Base-by-base conservation (phyloP, 2,113 vertebrate species). In the Aphyosemion australe region DNA sequence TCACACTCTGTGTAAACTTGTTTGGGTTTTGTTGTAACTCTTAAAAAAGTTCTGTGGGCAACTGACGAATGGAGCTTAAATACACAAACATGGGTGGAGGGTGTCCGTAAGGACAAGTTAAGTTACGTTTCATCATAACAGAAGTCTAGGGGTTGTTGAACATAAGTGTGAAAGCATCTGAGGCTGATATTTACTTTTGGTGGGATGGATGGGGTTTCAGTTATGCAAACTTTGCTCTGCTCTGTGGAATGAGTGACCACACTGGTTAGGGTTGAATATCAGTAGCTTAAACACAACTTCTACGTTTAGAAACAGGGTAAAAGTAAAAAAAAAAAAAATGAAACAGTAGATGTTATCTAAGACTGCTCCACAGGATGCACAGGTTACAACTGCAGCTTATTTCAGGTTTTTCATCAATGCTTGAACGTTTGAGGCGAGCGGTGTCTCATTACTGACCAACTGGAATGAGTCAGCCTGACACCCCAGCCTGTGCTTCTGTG, bases 181-280 rank as follows among this genome's bases (percentile, higher is more conserved):
- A 42, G 49, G 60, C n/a, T 18, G 69, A 48, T 67, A 51, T 79
- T 79, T 76, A 70, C 61, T 59, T 71, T 42, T 68, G 26, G 14
- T 46, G 69, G 39, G n/a, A 21, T 60, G 43, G 50, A 52, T 9
- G 48, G 63, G 16, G 45, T 43, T 54, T 45, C 16, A 47, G 41
- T 37, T 46, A 19, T 51, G 50, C 50, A 52, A 64, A 65, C 54
- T 31, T 37, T 32, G n/a, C 26, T 26, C 58, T 55, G 8, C 49
- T 52, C 41, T 41, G 11, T 5, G 74, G 52, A 48, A 34, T 53
- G 20, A 60, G 53, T 48, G 46, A 43, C 20, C 3, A 53, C 37
- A 32, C 8, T 42, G 51, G 2, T 61, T 52, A 16, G 12, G 34
- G 26, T 32, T 39, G 6, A 20, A n/a, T n/a, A 6, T 32, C 34